These are phyloP conservation scores for Macrobrachium nipponense DNA, from an alignment of 1,140 invertebrate genomes.

Conservation along the genomic window DNA sequence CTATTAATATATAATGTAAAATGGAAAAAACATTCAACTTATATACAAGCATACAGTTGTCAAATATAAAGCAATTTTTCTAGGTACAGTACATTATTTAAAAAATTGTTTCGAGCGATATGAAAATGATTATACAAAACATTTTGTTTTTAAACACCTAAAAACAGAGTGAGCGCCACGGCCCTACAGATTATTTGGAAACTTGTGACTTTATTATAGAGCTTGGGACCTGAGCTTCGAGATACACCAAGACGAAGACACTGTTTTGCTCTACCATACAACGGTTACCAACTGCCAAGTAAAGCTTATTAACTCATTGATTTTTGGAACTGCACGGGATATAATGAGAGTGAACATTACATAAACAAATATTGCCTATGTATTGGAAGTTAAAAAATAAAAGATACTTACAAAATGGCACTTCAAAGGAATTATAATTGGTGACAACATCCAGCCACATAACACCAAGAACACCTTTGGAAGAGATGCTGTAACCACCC, in stretches of 20 bases:
- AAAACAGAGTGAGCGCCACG: background rate
- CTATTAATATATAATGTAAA: constrained; percentile 35
- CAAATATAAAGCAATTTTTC: constrained; percentile 12
- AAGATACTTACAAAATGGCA: constrained; percentile 8
- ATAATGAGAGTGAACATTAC: background rate
- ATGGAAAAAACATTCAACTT: constrained; percentile 26
- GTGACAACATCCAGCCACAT: constrained; percentile 11
- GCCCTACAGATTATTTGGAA: no score
- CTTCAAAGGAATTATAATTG: background rate
- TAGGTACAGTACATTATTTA: background rate
- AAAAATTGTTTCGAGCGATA: no score
- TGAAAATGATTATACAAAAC: no score
- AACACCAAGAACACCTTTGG: constrained; percentile 13
- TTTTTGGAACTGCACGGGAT: no score
- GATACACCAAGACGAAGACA: background rate
- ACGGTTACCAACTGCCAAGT: constrained; percentile 8
- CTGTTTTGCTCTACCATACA: background rate
- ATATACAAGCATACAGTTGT: constrained; percentile 29
- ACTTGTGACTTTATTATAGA: background rate
- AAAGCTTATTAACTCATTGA: background rate
- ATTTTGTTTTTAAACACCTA: background rate
- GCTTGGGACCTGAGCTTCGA: background rate
- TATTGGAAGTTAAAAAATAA: background rate
- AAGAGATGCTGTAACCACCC: background rate
- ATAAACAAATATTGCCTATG: background rate